Evolutionary conservation across 2,888 invertebrate species (phyloP).

Genomic region (Macaria notata): DNA sequence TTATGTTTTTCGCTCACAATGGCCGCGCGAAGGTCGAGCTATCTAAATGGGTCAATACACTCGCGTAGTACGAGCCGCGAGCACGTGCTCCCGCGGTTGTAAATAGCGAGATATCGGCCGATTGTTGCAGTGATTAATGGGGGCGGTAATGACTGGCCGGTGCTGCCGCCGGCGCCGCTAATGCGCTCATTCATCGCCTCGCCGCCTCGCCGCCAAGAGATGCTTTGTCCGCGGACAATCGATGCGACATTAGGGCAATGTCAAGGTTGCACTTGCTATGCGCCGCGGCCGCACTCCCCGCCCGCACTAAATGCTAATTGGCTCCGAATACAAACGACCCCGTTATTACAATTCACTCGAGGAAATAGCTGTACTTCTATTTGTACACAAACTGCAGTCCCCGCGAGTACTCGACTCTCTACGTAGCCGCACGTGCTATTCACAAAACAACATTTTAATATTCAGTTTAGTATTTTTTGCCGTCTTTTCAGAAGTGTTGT

Average conservation of each 20-base stretch:
- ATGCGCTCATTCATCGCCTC: slow-evolving; percentile 78
- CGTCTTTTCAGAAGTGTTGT: too few relatives aligned
- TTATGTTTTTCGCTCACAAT: slow-evolving; percentile 83
- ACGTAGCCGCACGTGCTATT: too few relatives aligned
- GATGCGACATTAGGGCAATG: slow-evolving; percentile 77
- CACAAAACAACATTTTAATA: too few relatives aligned
- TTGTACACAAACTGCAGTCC: slow-evolving; percentile 17
- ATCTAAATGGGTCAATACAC: slow-evolving; percentile 83
- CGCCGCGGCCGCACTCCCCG: slow-evolving; percentile 44
- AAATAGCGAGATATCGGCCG: slow-evolving; percentile 83
- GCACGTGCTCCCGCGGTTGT: slow-evolving; percentile 82
- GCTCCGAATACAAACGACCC: slow-evolving; percentile 53
- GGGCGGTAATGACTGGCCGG: slow-evolving; percentile 78
- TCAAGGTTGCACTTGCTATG: slow-evolving; percentile 78
- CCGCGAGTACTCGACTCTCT: too few relatives aligned
- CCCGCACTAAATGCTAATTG: slow-evolving; percentile 60
- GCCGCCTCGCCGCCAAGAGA: slow-evolving; percentile 69
- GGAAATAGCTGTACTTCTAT: slow-evolving; percentile 28
- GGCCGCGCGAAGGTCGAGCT: slow-evolving; percentile 82
- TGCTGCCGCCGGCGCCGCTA: slow-evolving; percentile 59
- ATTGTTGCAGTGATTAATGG: slow-evolving; percentile 83
- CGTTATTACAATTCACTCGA: slow-evolving; percentile 42
- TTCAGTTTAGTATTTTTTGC: too few relatives aligned
- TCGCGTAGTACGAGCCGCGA: slow-evolving; percentile 79
- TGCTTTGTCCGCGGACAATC: slow-evolving; percentile 74